Evolutionary conservation across 2,888 invertebrate genomes (phyloP).

Genomic region (Andrena bicolor): DNA sequence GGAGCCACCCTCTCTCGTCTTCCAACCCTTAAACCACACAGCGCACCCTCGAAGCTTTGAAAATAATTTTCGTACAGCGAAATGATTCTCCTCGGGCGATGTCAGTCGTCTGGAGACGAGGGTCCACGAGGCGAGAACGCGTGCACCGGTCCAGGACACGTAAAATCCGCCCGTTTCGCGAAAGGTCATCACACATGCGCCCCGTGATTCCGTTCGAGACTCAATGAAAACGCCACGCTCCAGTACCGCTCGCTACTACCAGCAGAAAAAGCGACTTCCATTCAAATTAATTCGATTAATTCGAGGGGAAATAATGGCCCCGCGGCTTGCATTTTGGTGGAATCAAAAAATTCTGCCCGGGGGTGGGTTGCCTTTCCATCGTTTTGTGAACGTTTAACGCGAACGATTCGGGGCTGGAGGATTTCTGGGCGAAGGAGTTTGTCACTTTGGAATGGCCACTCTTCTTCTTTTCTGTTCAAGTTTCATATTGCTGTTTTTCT

Average conservation of each 20-base stretch:
- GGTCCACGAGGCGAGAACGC: constrained; percentile 37
- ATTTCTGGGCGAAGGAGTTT: no score
- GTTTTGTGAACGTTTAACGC: no score
- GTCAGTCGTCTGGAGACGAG: constrained; percentile 25
- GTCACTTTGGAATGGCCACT: no score
- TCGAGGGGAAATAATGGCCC: background rate
- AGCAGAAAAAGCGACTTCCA: constrained; percentile 31
- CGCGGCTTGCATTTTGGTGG: background rate
- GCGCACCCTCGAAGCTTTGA: constrained; percentile 10
- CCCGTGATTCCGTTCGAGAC: constrained; percentile 35
- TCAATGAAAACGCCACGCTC: constrained; percentile 46
- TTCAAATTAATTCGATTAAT: constrained; percentile 42
- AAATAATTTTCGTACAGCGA: constrained; percentile 38
- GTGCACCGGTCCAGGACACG: constrained; percentile 47
- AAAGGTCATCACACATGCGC: constrained; percentile 53
- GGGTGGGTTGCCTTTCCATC: no score
- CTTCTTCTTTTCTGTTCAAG: no score
- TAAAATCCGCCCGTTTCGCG: constrained; percentile 52
- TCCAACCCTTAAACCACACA: constrained; percentile 36
- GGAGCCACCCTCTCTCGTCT: constrained; percentile 35
- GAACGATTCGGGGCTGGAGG: no score
- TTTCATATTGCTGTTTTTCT: no score
- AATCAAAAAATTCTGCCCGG: no score
- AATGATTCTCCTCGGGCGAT: background rate
- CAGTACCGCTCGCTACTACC: constrained; percentile 25